phyloP scores from a whole-genome alignment of 2,888 invertebrate genomes.

The Lasioglossum villosulum region DNA sequence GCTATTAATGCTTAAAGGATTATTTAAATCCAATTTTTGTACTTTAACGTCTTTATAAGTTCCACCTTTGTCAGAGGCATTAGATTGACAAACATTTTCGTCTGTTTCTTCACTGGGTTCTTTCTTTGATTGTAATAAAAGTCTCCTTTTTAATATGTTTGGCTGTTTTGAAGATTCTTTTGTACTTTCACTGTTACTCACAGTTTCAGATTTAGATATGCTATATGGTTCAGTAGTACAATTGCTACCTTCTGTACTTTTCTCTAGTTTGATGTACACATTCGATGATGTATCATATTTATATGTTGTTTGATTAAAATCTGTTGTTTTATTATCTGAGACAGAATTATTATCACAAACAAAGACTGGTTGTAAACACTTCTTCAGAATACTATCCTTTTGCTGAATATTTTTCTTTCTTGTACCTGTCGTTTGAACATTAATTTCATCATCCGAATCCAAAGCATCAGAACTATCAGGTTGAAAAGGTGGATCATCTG shows the following conservation, averaged over 20 bases:
- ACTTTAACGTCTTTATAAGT: conserved; percentile 73
- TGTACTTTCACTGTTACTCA: conserved; percentile 48
- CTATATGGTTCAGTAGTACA: conserved; percentile 19
- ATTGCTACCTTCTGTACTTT: conserved; percentile 39
- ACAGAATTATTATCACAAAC: conserved; percentile 36
- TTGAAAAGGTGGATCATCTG: conserved; percentile 77
- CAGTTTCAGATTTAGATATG: conserved; percentile 36
- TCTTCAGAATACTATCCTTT: conserved; percentile 48
- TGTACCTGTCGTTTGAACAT: conserved; percentile 36
- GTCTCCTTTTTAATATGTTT: conserved; percentile 74
- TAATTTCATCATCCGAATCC: conserved; percentile 68
- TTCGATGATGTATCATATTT: conserved; percentile 68
- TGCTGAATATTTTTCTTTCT: conserved; percentile 53
- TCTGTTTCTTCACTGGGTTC: conserved; percentile 46
- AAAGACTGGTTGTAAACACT: conserved; percentile 31
- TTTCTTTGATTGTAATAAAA: conserved; percentile 53
- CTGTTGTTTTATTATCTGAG: conserved; percentile 22
- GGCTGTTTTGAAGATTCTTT: conserved; percentile 67
- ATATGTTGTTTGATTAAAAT: conserved; percentile 63
- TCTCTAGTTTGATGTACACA: conserved; percentile 70
- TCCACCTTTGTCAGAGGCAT: conserved; percentile 50
- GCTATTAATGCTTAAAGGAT: conserved; percentile 74
- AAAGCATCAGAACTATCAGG: conserved; percentile 67
- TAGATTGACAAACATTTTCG: conserved; percentile 44
- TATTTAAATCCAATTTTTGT: conserved; percentile 78